Percentiles rank a stretch among this genome's conserved stretches.
These are phyloP conservation scores for Timema podura DNA, from an alignment of 2,888 invertebrate species.

Conservation along the genomic window DNA sequence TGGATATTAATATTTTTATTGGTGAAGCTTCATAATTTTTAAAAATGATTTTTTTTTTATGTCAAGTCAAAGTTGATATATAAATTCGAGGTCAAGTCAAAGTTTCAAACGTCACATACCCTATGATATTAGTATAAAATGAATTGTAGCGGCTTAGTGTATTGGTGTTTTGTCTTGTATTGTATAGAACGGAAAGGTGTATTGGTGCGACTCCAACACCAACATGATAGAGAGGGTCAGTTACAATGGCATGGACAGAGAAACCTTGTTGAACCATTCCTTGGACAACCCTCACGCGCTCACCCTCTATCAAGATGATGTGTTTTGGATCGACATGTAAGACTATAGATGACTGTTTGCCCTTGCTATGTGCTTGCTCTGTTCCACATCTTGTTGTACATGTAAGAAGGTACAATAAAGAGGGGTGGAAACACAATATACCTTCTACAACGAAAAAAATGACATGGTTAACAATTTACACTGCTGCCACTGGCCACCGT, in stretches of 20 bases:
- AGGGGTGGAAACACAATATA: too few relatives aligned
- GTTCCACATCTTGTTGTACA: too few relatives aligned
- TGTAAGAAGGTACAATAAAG: too few relatives aligned
- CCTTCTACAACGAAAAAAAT: too few relatives aligned
- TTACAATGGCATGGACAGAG: constrained; percentile 61
- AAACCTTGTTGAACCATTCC: constrained; percentile 48
- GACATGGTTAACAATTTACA: too few relatives aligned
- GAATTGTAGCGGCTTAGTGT: background rate
- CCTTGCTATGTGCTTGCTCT: too few relatives aligned
- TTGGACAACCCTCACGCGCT: constrained; percentile 62
- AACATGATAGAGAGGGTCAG: constrained; percentile 66
- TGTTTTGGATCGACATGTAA: constrained; percentile 76
- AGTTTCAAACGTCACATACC: too few relatives aligned
- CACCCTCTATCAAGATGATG: constrained; percentile 55
- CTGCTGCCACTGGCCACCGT: too few relatives aligned
- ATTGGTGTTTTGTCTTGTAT: constrained; percentile 11
- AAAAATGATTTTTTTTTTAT: background rate
- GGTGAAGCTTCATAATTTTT: background rate
- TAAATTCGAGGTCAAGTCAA: background rate
- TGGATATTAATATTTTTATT: background rate
- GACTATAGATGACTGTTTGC: too few relatives aligned
- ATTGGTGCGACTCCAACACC: constrained; percentile 73
- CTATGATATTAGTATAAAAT: background rate
- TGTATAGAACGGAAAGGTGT: constrained; percentile 56
- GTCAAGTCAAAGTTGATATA: background rate